A percentile compares a stretch with the other conserved stretches of the same genome.
These are phyloP conservation scores for Phyto melanocephala DNA, from an alignment of 2,888 invertebrate species.

Conservation along the genomic window DNA sequence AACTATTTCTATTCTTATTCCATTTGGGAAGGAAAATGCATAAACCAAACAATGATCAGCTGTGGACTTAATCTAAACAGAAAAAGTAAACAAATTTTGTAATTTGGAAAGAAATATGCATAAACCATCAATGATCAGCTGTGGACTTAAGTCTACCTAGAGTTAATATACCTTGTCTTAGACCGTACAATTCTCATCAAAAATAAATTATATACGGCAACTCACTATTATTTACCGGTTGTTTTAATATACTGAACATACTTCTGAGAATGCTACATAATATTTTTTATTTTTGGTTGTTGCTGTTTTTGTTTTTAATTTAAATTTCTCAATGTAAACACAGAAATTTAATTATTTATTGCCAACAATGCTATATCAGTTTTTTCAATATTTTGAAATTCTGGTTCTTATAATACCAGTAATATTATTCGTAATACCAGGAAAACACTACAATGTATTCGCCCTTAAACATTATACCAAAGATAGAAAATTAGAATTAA, in stretches of 20 bases:
- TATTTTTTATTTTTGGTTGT: slow-evolving; percentile 3
- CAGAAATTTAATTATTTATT: slow-evolving; percentile 51
- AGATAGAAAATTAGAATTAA: slow-evolving; percentile 62
- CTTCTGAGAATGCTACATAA: not conserved
- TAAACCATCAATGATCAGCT: no score
- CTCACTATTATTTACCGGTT: slow-evolving; percentile 6
- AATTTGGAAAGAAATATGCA: no score
- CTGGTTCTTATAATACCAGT: slow-evolving; percentile 15
- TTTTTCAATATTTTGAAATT: slow-evolving; percentile 34
- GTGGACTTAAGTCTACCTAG: no score
- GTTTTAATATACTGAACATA: slow-evolving; percentile 28
- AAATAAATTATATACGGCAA: not conserved
- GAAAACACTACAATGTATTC: slow-evolving; percentile 17
- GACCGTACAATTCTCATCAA: no score
- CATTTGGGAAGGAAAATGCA: no score
- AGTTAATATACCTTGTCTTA: no score
- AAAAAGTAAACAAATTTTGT: no score
- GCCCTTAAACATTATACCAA: slow-evolving; percentile 63
- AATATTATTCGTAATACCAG: slow-evolving; percentile 16
- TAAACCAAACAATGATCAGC: no score
- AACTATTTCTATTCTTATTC: no score
- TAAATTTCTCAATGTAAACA: slow-evolving; percentile 34
- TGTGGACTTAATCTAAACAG: no score
- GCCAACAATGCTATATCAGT: slow-evolving; percentile 37
- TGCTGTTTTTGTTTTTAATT: slow-evolving; percentile 28